These are phyloP conservation scores for Sabatieria punctata DNA, from an alignment of 2,888 invertebrate genomes.

Conservation along the genomic window DNA sequence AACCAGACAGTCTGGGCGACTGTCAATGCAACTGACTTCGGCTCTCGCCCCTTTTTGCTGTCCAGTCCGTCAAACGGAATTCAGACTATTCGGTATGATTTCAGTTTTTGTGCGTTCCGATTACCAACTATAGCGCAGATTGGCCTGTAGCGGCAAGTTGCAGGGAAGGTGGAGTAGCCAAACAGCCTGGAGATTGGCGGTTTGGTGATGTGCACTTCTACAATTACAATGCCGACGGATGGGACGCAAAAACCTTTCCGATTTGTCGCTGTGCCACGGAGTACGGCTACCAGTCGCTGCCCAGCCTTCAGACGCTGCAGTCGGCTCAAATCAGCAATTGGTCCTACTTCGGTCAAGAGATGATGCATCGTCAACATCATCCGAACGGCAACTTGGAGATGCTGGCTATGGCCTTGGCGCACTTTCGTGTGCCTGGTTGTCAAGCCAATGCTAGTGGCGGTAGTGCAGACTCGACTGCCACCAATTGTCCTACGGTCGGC, in stretches of 20 bases:
- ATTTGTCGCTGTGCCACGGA: constrained; percentile 78
- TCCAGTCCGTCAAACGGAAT: constrained; percentile 83
- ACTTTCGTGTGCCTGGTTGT: constrained; percentile 13
- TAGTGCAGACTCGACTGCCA: not conserved
- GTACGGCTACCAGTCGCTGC: constrained; percentile 81
- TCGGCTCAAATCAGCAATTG: constrained; percentile 57
- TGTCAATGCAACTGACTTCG: constrained; percentile 44
- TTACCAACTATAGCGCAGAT: too few relatives aligned
- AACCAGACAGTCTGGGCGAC: constrained; percentile 53
- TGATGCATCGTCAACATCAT: constrained; percentile 64
- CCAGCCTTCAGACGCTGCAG: constrained; percentile 49
- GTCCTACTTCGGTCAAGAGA: not conserved
- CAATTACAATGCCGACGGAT: constrained; percentile 56
- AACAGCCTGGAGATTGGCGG: constrained; percentile 54
- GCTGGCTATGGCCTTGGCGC: constrained; percentile 17
- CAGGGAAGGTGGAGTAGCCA: constrained; percentile 54
- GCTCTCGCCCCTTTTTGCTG: constrained; percentile 50
- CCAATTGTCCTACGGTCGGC: too few relatives aligned
- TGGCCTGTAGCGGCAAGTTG: constrained; percentile 1
- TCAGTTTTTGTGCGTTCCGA: too few relatives aligned
- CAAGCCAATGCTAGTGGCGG: not conserved
- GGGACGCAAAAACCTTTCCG: constrained; percentile 59
- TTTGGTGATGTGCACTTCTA: constrained; percentile 82
- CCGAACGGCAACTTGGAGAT: constrained; percentile 46
- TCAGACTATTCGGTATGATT: constrained; percentile 28